Conservation (phyloP, 1,140 invertebrate species). For the Eufriesea mexicana region DNA sequence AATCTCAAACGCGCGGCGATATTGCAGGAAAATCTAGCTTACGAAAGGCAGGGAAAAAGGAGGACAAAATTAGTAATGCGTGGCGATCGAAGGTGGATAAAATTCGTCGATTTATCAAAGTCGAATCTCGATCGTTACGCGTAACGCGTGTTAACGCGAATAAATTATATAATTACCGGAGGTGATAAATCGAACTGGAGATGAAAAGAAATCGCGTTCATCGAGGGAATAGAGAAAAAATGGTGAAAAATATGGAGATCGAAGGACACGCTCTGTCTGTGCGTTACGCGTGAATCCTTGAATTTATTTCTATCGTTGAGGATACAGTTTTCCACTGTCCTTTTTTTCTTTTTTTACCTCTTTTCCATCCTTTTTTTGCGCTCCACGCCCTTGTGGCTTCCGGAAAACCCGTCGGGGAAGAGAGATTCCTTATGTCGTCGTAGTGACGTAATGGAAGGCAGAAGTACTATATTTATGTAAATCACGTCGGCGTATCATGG, state of each 20-base stretch:
- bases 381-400: conserved; percentile 20
- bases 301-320: conserved; percentile 40
- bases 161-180: not conserved
- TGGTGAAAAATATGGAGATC: not conserved
- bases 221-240: not conserved
- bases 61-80: not conserved
- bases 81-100: not conserved
- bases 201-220: not conserved
- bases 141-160: not conserved
- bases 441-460: conserved; percentile 30
- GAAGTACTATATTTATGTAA: conserved; percentile 46
- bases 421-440: conserved; percentile 34
- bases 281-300: conserved; percentile 26
- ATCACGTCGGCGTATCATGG: conserved; percentile 36
- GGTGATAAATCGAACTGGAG: not conserved
- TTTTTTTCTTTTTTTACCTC: not conserved
- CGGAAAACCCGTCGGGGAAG: not conserved
- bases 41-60: not conserved
- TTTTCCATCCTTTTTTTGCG: not conserved
- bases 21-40: no score
- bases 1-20: no score
- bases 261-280: not conserved
- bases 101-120: not conserved
- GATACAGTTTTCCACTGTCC: conserved; percentile 2
- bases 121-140: not conserved